Conservation (phyloP, 2,113 vertebrate species). For the Ciconia stormi region DNA sequence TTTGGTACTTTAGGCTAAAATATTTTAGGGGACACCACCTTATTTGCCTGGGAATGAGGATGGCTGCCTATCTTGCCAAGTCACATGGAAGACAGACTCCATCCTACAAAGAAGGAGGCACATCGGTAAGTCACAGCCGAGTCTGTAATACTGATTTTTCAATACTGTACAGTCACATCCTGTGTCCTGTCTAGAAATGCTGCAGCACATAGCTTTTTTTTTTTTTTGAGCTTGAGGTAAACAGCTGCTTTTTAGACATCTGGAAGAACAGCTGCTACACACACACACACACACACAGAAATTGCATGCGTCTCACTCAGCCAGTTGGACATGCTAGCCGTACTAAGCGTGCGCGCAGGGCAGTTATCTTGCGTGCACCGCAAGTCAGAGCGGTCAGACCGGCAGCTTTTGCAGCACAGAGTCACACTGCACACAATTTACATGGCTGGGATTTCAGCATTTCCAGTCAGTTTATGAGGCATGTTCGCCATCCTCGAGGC, state of each 20-base stretch:
- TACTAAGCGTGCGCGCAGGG: fast-evolving
- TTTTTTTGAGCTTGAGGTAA: not conserved
- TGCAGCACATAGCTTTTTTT: not conserved
- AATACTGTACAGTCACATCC: not conserved
- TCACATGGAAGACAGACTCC: not conserved
- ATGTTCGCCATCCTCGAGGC: not conserved
- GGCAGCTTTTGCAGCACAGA: not conserved
- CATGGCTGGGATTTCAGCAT: not conserved
- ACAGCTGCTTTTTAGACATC: conserved; percentile 14
- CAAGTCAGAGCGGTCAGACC: fast-evolving
- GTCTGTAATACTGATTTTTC: not conserved
- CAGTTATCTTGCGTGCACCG: not conserved
- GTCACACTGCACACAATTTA: not conserved
- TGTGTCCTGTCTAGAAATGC: not conserved
- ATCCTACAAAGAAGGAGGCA: not conserved
- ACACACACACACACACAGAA: not conserved
- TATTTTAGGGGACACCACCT: not conserved
- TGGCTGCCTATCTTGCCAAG: not conserved
- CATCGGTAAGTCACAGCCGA: not conserved
- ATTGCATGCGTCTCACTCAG: fast-evolving
- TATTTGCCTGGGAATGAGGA: not conserved
- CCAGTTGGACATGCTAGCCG: not conserved
- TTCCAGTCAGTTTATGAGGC: not conserved
- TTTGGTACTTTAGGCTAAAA: not conserved
- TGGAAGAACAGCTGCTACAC: not conserved